Conservation (phyloP, 2,113 vertebrate species). For the Zosterops pallidus region DNA sequence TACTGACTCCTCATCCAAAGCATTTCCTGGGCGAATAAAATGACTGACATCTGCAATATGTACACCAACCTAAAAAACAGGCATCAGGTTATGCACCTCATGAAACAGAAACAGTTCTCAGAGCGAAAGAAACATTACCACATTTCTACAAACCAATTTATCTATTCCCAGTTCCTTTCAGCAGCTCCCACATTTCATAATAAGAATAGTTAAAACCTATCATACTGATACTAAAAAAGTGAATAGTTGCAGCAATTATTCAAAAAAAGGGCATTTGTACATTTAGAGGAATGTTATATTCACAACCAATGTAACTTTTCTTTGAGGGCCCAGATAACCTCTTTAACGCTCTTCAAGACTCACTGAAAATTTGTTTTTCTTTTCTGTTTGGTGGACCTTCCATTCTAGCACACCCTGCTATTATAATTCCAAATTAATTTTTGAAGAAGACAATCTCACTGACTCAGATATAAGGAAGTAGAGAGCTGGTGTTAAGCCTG, state of each 20-base stretch:
- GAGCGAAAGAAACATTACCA: not conserved
- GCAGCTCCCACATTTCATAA: not conserved
- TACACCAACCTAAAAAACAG: conserved; percentile 86
- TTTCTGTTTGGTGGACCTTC: not conserved
- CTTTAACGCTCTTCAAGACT: not conserved
- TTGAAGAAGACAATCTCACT: not conserved
- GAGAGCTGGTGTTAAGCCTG: not conserved
- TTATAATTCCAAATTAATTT: not conserved
- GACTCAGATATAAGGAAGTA: not conserved
- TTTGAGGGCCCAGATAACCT: not conserved
- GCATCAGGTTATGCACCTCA: not conserved
- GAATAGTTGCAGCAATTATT: not conserved
- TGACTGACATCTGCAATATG: conserved; percentile 98
- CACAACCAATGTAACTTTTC: not conserved
- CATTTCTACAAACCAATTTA: not conserved
- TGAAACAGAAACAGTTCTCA: not conserved
- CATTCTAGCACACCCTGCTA: not conserved
- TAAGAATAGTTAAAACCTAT: not conserved
- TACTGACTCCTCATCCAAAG: conserved; percentile 92
- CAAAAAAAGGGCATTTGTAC: not conserved
- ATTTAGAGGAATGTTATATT: not conserved
- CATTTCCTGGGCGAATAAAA: conserved; percentile 95
- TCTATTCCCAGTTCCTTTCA: not conserved
- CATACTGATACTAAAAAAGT: not conserved
- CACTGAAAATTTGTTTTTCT: not conserved